Evolutionary conservation across 2,888 invertebrate species (phyloP).

Genomic region (Endotricha flammealis): DNA sequence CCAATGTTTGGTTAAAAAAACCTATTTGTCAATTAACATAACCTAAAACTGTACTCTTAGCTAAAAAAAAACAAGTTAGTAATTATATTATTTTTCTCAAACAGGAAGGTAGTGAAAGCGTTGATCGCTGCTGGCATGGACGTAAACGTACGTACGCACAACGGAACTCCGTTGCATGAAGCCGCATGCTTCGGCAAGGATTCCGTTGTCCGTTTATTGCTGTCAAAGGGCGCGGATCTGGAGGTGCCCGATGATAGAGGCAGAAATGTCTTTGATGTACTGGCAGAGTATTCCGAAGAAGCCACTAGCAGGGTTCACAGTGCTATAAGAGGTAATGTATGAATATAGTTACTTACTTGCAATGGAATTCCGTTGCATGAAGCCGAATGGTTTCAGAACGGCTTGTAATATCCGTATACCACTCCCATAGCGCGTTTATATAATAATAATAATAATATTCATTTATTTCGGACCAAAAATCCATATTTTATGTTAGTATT

Average conservation of each 20-base stretch:
- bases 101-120: conserved; percentile 88
- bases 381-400: too few relatives aligned
- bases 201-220: conserved; percentile 88
- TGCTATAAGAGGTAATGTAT: conserved; percentile 91
- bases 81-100: too few relatives aligned
- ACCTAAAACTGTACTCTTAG: too few relatives aligned
- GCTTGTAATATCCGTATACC: not conserved
- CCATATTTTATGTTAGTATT: too few relatives aligned
- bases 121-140: conserved; percentile 91
- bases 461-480: too few relatives aligned
- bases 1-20: too few relatives aligned
- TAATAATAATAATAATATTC: too few relatives aligned
- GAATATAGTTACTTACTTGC: too few relatives aligned
- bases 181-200: conserved; percentile 95
- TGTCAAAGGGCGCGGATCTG: conserved; percentile 90
- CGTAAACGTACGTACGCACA: conserved; percentile 90
- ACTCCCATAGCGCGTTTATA: conserved; percentile 1
- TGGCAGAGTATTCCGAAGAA: conserved; percentile 92
- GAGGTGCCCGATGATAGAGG: conserved; percentile 87
- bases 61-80: too few relatives aligned
- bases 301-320: conserved; percentile 91
- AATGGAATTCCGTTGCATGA: too few relatives aligned
- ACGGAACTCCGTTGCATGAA: conserved; percentile 95
- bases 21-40: too few relatives aligned
- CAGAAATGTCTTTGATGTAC: conserved; percentile 90